Percentiles rank a stretch among this genome's conserved stretches.
Evolutionary conservation across 2,113 vertebrate species (phyloP).

Genomic region (Gulo gulo): DNA sequence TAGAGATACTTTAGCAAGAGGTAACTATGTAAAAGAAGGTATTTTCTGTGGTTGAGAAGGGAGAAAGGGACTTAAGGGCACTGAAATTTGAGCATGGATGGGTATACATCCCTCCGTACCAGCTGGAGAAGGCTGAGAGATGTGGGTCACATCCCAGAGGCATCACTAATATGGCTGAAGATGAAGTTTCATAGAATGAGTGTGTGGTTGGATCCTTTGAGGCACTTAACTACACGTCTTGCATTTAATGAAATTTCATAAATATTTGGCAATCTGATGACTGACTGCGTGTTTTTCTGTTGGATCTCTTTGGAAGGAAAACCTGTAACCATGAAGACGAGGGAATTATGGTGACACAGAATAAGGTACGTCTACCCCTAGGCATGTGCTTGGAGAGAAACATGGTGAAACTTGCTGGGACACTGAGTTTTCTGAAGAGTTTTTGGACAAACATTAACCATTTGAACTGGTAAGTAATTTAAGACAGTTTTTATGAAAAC

Average conservation of each 20-base stretch:
- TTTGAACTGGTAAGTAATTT: neutral
- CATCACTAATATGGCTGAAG: neutral
- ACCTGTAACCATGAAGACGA: neutral
- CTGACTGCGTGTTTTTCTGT: neutral
- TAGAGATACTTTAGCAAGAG: neutral
- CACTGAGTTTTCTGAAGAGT: neutral
- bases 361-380: fast-evolving
- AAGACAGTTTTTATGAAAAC: neutral
- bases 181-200: neutral
- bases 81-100: neutral
- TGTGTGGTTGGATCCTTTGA: neutral
- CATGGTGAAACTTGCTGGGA: neutral
- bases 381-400: neutral
- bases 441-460: constrained; percentile 2
- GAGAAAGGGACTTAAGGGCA: neutral
- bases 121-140: neutral
- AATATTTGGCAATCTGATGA: neutral
- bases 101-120: neutral
- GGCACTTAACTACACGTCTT: neutral
- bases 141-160: too few relatives aligned
- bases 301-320: neutral
- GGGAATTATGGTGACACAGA: neutral
- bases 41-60: neutral
- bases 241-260: neutral
- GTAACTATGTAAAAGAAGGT: neutral